Evolutionary conservation across 1,140 invertebrate species (phyloP).

Genomic region (Zaprionus lachaisei): DNA sequence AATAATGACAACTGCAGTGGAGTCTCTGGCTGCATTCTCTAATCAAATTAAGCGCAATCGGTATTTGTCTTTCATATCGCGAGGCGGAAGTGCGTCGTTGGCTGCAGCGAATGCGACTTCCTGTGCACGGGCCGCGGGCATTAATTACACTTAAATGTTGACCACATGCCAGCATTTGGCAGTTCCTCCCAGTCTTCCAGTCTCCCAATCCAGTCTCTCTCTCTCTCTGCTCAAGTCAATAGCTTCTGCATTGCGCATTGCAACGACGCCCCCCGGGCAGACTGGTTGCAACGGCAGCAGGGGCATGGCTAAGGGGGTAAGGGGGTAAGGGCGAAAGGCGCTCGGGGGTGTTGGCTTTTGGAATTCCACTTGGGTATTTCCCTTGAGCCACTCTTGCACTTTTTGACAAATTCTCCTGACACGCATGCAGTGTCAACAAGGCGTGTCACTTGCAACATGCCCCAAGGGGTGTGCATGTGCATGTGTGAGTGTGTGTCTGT

Average conservation of each 20-base stretch:
- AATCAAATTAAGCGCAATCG: slow-evolving; percentile 76
- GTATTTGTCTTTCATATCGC: slow-evolving; percentile 74
- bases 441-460: slow-evolving; percentile 50
- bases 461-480: slow-evolving; percentile 2
- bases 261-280: slow-evolving; percentile 34
- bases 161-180: slow-evolving; percentile 81
- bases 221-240: slow-evolving; percentile 57
- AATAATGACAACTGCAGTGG: neutral
- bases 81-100: slow-evolving; percentile 44
- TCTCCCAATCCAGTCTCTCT: neutral
- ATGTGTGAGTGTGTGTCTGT: neutral
- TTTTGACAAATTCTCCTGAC: slow-evolving; percentile 80
- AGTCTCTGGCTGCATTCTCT: slow-evolving; percentile 17
- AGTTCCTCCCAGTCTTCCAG: slow-evolving; percentile 2
- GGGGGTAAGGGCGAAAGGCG: neutral
- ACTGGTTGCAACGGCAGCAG: neutral
- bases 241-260: slow-evolving; percentile 43
- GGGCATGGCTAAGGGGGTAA: neutral
- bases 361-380: slow-evolving; percentile 70
- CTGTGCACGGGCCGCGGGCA: slow-evolving; percentile 62
- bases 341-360: slow-evolving; percentile 1
- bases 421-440: slow-evolving; percentile 81
- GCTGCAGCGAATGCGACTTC: slow-evolving; percentile 53
- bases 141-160: slow-evolving; percentile 83
- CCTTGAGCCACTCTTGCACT: slow-evolving; percentile 67